phyloP scores from a whole-genome alignment of 2,113 vertebrate genomes.

The Nerophis lumbriciformis region DNA sequence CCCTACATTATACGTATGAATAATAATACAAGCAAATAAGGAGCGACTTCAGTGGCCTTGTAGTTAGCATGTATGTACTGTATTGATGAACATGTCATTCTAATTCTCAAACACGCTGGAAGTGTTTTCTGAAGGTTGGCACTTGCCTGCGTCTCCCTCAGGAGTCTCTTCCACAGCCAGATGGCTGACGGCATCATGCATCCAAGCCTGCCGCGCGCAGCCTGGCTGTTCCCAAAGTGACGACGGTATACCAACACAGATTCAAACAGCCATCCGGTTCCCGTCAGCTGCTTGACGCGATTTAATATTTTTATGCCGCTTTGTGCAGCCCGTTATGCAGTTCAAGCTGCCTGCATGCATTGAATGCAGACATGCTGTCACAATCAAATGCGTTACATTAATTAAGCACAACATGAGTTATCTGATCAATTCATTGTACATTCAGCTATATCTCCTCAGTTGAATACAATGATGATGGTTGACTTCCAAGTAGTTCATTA shows the following conservation, averaged over 20 bases:
- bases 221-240: conserved; percentile 55
- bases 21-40: no score
- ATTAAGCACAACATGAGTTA: background rate
- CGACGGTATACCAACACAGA: conserved; percentile 45
- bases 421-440: background rate
- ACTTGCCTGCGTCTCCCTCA: conserved; percentile 48
- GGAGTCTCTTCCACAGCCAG: conserved; percentile 65
- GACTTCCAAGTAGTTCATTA: no score
- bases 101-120: conserved; percentile 57
- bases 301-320: conserved; percentile 32
- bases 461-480: no score
- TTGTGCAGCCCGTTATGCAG: conserved; percentile 6
- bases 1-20: background rate
- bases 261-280: conserved; percentile 39
- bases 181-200: conserved; percentile 59
- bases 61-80: conserved; percentile 31
- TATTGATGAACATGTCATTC: conserved; percentile 47
- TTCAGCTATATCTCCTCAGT: no score
- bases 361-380: conserved; percentile 2
- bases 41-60: background rate
- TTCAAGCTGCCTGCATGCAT: conserved; percentile 9
- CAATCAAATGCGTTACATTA: background rate
- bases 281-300: conserved; percentile 36
- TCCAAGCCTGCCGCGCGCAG: conserved; percentile 56
- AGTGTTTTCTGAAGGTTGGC: conserved; percentile 63